phyloP scores from a whole-genome alignment of 2,113 vertebrate species.

The Trinectes maculatus region DNA sequence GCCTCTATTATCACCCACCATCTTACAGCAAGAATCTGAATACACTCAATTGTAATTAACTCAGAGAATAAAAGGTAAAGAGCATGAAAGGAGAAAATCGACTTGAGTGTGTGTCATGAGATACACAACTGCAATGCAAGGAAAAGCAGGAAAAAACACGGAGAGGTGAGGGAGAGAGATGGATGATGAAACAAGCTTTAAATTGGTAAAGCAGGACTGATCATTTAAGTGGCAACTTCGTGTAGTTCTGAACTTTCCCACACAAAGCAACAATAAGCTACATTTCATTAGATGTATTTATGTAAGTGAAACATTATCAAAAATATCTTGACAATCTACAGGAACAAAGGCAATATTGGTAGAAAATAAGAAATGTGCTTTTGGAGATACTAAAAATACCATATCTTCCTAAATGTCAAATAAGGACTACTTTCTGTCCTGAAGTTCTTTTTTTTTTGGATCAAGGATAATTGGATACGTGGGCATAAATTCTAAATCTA shows the following conservation, averaged over 20 bases:
- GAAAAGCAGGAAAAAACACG: constrained; percentile 11
- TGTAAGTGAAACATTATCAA: not conserved
- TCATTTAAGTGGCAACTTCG: not conserved
- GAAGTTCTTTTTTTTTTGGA: not conserved
- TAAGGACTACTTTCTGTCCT: not conserved
- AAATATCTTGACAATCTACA: not conserved
- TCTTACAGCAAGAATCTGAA: constrained; percentile 7
- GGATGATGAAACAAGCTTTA: constrained; percentile 51
- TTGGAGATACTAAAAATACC: too few relatives aligned
- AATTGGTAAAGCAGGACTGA: constrained; percentile 51
- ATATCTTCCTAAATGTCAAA: not conserved
- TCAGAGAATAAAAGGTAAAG: constrained; percentile 5
- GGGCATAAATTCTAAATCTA: too few relatives aligned
- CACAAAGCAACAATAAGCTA: constrained; percentile 27
- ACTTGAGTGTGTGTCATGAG: constrained; percentile 11
- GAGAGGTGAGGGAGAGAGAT: not conserved
- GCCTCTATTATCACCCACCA: not conserved
- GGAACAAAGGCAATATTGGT: too few relatives aligned
- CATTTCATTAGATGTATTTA: not conserved
- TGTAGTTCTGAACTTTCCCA: constrained; percentile 15
- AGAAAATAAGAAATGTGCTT: too few relatives aligned
- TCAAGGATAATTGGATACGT: not conserved
- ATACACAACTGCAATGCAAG: not conserved
- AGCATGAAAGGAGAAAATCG: constrained; percentile 2
- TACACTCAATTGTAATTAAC: constrained; percentile 15